phyloP scores from a whole-genome alignment of 2,888 invertebrate genomes.

The Pycnomerus fuliginosus region DNA sequence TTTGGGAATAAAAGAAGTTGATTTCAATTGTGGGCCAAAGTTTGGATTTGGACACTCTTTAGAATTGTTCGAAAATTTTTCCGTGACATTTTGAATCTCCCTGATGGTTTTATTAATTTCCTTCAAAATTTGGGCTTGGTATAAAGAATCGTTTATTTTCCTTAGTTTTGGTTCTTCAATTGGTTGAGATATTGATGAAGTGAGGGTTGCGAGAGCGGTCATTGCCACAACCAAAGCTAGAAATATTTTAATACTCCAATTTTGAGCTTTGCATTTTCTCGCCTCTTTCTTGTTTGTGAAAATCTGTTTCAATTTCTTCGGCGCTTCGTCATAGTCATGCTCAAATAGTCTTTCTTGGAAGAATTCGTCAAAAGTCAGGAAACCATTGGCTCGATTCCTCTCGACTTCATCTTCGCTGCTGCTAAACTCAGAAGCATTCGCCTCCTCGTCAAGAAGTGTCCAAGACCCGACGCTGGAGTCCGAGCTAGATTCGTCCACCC shows the following conservation, averaged over 20 bases:
- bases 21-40: neutral
- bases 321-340: constrained; percentile 26
- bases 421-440: too few relatives aligned
- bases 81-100: neutral
- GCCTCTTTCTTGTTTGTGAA: constrained; percentile 4
- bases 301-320: constrained; percentile 3
- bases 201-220: constrained; percentile 10
- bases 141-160: neutral
- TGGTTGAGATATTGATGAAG: constrained; percentile 7
- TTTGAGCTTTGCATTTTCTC: constrained; percentile 15
- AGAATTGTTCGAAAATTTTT: neutral
- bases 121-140: constrained; percentile 1
- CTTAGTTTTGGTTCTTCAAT: neutral
- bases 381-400: constrained; percentile 23
- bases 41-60: neutral
- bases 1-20: neutral
- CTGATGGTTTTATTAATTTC: constrained; percentile 7
- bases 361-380: constrained; percentile 34
- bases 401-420: constrained; percentile 6
- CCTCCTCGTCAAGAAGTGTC: constrained; percentile 12
- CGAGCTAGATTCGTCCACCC: constrained; percentile 2
- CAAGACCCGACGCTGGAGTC: constrained; percentile 13
- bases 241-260: constrained; percentile 7
- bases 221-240: constrained; percentile 6
- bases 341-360: constrained; percentile 28